Conservation (phyloP, 2,888 invertebrate species). For the Halocaridina rubra region DNA sequence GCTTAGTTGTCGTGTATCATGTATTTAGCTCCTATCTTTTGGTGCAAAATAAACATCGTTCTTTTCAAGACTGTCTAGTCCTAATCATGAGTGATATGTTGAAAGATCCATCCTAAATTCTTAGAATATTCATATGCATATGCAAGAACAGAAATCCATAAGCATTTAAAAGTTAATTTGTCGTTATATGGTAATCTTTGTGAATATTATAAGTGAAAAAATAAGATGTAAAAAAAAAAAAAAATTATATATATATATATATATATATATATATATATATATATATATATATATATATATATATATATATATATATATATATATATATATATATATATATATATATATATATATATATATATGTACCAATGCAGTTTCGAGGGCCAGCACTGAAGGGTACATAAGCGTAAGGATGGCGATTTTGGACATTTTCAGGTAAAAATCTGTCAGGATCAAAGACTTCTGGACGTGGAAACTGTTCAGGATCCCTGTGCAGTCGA, state of each 20-base stretch:
- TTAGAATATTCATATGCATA: too few species aligned
- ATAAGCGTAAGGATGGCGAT: conserved; percentile 65
- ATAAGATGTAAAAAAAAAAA: too few species aligned
- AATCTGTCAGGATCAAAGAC: conserved; percentile 73
- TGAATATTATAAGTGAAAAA: too few species aligned
- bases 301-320: conserved; percentile 24
- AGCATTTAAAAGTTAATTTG: too few species aligned
- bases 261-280: conserved; percentile 42
- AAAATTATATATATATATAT: conserved; percentile 7
- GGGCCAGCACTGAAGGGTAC: conserved; percentile 45
- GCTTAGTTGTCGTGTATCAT: background rate
- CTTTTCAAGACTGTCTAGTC: too few species aligned
- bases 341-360: background rate
- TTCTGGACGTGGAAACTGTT: conserved; percentile 72
- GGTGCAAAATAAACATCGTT: too few species aligned
- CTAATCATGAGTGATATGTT: too few species aligned
- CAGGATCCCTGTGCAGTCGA: conserved; percentile 70
- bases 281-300: conserved; percentile 39
- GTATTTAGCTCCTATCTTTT: background rate
- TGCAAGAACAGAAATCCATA: too few species aligned
- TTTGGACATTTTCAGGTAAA: conserved; percentile 68
- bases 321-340: conserved; percentile 1
- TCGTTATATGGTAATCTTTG: too few species aligned
- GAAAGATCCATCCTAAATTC: too few species aligned
- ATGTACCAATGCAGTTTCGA: conserved; percentile 37